Evolutionary conservation across 1,140 invertebrate genomes (phyloP), one percentile per base, ranked within the genome.

Genomic region (Vollenhovia emeryi): DNA sequence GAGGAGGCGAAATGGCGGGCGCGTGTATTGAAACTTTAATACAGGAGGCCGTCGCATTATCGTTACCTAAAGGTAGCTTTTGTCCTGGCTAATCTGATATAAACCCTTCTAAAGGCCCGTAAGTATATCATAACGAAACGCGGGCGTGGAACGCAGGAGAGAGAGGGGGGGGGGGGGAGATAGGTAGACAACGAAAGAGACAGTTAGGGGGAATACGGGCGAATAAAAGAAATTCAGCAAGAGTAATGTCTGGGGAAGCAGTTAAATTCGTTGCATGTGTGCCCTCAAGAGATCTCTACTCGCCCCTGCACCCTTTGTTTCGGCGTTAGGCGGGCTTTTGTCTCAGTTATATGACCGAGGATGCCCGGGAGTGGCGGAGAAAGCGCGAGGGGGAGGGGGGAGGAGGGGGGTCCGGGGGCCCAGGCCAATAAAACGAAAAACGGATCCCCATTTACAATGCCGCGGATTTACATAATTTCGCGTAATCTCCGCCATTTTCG

Each of bases 211-310:
- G 88, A 55, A 91, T 85, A 90, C 85, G 69, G 69, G 73, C 85
- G 91, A 94, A 94, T 93, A 94, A 94, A 95, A 95, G 93, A 94
- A 94, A 93, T 86, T 85, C 74, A 85, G 90, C 89, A 93, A 94
- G 93, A 94, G 93, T 93, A 95, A 94, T 94, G 93, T 90, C 90
- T 90, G 87, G 93, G 93, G 93, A 95, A 94, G 93, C 93, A 94
- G 94, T 95, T 94, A 94, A 94, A 94, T 93, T 89, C 94, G 93
- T 92, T 94, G 93, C 94, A 94, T 94, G 94, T 94, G 93, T 94
- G 93, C 89, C 91, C 91, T 85, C 87, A 90, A 91, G 88, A 93
- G 92, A 90, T 90, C 91, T 93, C 92, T 88, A 92, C 91, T 92
- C 92, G 80, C 87, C 88, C 89, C 78, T 87, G 75, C 84, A 91